A percentile compares a stretch with the other conserved stretches of the same genome.
phyloP scores from a whole-genome alignment of 2,113 vertebrate species.

The Aegotheles bennettii region DNA sequence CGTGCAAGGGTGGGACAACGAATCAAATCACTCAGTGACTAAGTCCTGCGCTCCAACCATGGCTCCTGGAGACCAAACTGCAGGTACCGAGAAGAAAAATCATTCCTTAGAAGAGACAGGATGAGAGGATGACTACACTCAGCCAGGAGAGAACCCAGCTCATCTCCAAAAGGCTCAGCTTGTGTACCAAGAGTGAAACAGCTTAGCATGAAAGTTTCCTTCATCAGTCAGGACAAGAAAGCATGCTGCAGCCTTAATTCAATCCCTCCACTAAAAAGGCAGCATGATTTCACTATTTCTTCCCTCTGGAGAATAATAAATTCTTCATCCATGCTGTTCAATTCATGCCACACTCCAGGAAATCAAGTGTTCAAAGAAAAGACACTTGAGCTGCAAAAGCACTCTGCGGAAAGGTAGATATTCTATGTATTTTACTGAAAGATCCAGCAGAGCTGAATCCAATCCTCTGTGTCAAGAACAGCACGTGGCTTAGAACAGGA shows the following conservation, averaged over 20 bases:
- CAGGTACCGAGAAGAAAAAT: neutral
- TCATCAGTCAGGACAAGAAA: constrained; percentile 44
- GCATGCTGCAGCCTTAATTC: constrained; percentile 30
- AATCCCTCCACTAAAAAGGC: constrained; percentile 53
- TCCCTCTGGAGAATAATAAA: constrained; percentile 53
- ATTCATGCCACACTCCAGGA: constrained; percentile 60
- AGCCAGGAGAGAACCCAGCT: neutral
- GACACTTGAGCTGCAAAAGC: constrained; percentile 57
- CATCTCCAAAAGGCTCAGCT: constrained; percentile 6
- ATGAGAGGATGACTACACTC: neutral
- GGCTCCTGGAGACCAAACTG: neutral
- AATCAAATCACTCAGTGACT: neutral
- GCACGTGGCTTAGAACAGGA: neutral
- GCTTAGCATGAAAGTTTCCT: constrained; percentile 22
- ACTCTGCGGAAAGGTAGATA: constrained; percentile 39
- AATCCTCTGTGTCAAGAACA: constrained; percentile 5
- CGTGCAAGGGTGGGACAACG: neutral
- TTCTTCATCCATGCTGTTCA: constrained; percentile 64
- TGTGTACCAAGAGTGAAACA: neutral
- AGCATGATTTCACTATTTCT: constrained; percentile 56
- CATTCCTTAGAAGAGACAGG: neutral
- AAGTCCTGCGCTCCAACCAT: neutral
- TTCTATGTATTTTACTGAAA: constrained; percentile 35
- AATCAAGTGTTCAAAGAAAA: constrained; percentile 58
- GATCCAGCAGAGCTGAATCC: constrained; percentile 35